These are phyloP conservation scores for Hydropsyche betteni DNA, from an alignment of 2,888 invertebrate genomes.

Conservation along the genomic window DNA sequence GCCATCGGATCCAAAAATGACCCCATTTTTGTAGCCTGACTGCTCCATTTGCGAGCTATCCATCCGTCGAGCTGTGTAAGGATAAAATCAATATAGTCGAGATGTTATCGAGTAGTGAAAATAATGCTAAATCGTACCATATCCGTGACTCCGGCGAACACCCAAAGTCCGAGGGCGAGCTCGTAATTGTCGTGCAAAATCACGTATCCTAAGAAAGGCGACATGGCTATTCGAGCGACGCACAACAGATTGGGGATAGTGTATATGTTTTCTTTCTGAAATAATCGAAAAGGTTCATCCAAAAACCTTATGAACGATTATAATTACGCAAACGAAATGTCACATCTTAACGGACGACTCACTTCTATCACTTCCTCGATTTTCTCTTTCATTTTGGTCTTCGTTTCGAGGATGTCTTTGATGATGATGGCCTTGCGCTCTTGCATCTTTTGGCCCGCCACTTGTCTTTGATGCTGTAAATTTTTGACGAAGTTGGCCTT, in stretches of 20 bases:
- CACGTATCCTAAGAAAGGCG: conserved; percentile 90
- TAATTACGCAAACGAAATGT: too few relatives aligned
- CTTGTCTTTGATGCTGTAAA: conserved; percentile 61
- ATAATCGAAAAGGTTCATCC: conserved; percentile 42
- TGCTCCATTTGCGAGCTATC: conserved; percentile 92
- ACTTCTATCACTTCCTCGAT: conserved; percentile 81
- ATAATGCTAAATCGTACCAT: conserved; percentile 69
- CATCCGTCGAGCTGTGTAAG: conserved; percentile 86
- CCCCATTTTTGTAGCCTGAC: conserved; percentile 92
- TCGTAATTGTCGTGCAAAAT: conserved; percentile 84
- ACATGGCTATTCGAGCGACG: conserved; percentile 81
- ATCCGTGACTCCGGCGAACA: conserved; percentile 90
- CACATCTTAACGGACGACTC: conserved; percentile 39
- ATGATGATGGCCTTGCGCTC: conserved; percentile 72
- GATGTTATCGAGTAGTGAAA: too few relatives aligned
- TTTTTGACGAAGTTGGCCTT: conserved; percentile 63
- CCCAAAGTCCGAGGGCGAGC: conserved; percentile 82
- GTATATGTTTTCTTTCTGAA: conserved; percentile 83
- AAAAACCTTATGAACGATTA: too few relatives aligned
- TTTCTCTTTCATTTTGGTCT: conserved; percentile 74
- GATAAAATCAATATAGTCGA: conserved; percentile 27
- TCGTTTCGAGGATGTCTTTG: conserved; percentile 76
- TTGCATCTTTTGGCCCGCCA: conserved; percentile 62
- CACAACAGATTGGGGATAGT: conserved; percentile 95
- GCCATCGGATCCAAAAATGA: conserved; percentile 97